Evolutionary conservation across 2,797 vertebrate species (phyloP).

Genomic region (Petrocephalus sullivani): DNA sequence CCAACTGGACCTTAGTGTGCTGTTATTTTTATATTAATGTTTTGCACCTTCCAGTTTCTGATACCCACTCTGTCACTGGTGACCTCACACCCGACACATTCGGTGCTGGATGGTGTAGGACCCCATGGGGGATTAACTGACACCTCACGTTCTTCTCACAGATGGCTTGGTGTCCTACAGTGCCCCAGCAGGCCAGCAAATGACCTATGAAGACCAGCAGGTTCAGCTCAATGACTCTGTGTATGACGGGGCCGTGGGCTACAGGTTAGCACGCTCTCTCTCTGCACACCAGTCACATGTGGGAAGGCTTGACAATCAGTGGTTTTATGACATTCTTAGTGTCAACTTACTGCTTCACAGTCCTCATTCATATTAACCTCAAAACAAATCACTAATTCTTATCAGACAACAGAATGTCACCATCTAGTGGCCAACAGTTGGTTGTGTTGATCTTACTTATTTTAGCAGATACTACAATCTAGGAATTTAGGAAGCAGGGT

Average conservation of each 20-base stretch:
- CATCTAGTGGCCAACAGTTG: constrained; percentile 49
- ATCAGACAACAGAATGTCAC: constrained; percentile 38
- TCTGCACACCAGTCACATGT: constrained; percentile 27
- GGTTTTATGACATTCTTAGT: constrained; percentile 42
- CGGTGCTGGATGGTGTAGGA: background rate
- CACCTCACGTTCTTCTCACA: constrained; percentile 41
- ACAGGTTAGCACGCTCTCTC: constrained; percentile 63
- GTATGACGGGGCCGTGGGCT: constrained; percentile 85
- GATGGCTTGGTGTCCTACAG: constrained; percentile 94
- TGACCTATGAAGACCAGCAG: constrained; percentile 61
- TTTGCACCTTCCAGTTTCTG: background rate
- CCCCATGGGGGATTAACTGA: background rate
- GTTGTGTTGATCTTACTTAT: background rate
- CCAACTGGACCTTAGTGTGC: background rate
- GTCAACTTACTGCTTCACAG: constrained; percentile 12
- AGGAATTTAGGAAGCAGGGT: background rate
- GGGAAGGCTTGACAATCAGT: constrained; percentile 16
- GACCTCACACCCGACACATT: background rate
- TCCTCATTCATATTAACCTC: constrained; percentile 23
- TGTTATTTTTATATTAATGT: background rate
- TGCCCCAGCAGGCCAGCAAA: constrained; percentile 77
- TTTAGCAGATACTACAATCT: background rate
- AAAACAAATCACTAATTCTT: background rate
- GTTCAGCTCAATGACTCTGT: constrained; percentile 90
- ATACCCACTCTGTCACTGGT: background rate